Evolutionary conservation across 2,888 invertebrate species (phyloP), one percentile per base, ranked within the genome.

Genomic region (Epistrophe eligans): DNA sequence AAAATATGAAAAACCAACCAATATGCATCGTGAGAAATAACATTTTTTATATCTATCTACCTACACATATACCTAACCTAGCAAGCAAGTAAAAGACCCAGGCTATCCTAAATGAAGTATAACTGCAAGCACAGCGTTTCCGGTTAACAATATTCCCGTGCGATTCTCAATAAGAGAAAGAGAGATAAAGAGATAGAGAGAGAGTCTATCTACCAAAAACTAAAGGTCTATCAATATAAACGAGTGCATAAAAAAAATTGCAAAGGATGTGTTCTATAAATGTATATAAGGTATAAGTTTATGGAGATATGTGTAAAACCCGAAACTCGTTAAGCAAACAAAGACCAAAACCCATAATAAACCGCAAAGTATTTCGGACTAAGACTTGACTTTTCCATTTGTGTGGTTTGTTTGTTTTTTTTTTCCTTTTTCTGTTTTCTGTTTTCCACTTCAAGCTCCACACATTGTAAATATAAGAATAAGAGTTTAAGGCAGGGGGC

Each of bases 331-430:
- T 80, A 72, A 60, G 64, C 74, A 79, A 87, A 87, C 82, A 87
- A 87, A 87, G 71, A 77, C 71, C 79, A 64, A 84, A 84, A 77
- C 71, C 79, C 72, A 76, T 87, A 82, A 87, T 87, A 87, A 83
- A 87, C 87, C 87, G 79, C 87, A 87, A 82, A 87, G 87, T 83
- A 87, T 87, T 87, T 82, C 79, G 83, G 83, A 87, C 87, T 87
- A 87, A 87, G 79, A 71, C 79, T 79, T 87, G 87, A 87, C 87
- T 87, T 83, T 87, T 79, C 79, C 87, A 87, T 87, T 83, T 79
- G 79, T 87, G 82, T 58, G 87, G 82, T 82, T 79, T 83, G 82
- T 74, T 82, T 87, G 82, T 60, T 87, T 87, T 74, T 62, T 82
- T 72, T 87, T 79, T 57, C 62, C 32, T 60, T 82, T 83, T 71